Evolutionary conservation across 2,797 vertebrate species (phyloP), one percentile per base, ranked within the genome.

Genomic region (Pachyuromys duprasi): DNA sequence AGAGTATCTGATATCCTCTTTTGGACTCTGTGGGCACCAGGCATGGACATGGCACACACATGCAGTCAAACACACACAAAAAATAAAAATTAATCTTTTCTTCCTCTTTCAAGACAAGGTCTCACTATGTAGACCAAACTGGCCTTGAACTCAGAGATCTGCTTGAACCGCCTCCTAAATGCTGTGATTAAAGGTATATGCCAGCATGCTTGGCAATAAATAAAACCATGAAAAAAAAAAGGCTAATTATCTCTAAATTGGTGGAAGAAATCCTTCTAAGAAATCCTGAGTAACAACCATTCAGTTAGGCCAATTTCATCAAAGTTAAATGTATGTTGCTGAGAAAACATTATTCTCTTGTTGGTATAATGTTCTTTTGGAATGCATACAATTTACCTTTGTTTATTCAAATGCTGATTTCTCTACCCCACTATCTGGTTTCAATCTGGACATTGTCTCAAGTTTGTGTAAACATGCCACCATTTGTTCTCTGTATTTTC

Each of bases 201-300:
- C 28, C 4, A 45, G 60, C 62, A 65, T n/a, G 28, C 39, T 17
- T 33, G 26, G 26, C 9, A 63, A 63, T 63, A 83, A 67, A 62
- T 82, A 82, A 82, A 42, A 57, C 39, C 79, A 36, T 79, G 20
- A 55, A 55, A 69, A 53, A 3, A 15, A 62, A 81, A 81, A 36
- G 14, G 79, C 20, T 67, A 92, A 90, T 63, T 96, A 67, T 84
- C 36, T 90, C 70, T 86, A 78, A 81, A 96, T 3, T 31, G 9
- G 93, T 9, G 6, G 33, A 91, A 90, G 39, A 91, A 81, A 96
- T 86, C 62, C 42, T 93, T 76, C 53, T 67, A 82, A 74, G 33
- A 80, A 53, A 94, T 39, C 89, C 42, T 92, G 42, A 95, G 3
- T 87, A 90, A 93, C 0, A 49, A 79, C 1, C 24, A 86, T 69